Evolutionary conservation across 2,888 invertebrate species (phyloP).

Genomic region (Eristalinus sepulchralis): DNA sequence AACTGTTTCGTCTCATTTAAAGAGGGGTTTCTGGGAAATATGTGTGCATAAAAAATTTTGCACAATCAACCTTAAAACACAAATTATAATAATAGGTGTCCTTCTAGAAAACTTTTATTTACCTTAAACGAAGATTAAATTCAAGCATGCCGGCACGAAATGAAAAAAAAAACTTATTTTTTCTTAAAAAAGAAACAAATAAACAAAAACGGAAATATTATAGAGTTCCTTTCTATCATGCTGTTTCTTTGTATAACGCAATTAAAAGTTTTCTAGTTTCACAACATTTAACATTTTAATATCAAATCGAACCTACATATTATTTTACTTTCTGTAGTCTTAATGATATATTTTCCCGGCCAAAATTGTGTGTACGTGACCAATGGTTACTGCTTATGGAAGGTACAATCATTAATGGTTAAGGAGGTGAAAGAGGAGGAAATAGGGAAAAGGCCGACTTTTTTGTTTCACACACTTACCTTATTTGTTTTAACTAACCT

Average conservation of each 20-base stretch:
- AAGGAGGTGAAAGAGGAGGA: slow-evolving; percentile 2
- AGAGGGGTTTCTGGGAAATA: neutral
- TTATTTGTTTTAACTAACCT: neutral
- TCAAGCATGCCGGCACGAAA: too few species aligned
- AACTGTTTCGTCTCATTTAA: neutral
- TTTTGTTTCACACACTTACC: neutral
- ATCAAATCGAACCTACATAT: neutral
- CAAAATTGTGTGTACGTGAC: slow-evolving; percentile 60
- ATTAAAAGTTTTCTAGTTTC: neutral
- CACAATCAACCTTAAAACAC: slow-evolving; percentile 44
- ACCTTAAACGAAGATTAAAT: too few species aligned
- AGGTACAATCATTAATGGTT: slow-evolving; percentile 17
- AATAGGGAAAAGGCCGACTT: slow-evolving; percentile 7
- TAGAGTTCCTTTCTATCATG: too few species aligned
- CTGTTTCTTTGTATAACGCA: too few species aligned
- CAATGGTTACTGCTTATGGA: slow-evolving; percentile 45
- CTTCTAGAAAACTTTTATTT: too few species aligned
- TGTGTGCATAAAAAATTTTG: slow-evolving; percentile 6
- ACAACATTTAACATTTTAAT: too few species aligned
- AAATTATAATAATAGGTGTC: neutral
- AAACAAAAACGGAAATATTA: too few species aligned
- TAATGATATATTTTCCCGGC: slow-evolving; percentile 2
- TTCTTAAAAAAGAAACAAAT: too few species aligned
- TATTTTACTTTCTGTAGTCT: neutral
- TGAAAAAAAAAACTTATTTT: too few species aligned